Conservation (phyloP, 1,140 invertebrate species). For the Platyura marginata region DNA sequence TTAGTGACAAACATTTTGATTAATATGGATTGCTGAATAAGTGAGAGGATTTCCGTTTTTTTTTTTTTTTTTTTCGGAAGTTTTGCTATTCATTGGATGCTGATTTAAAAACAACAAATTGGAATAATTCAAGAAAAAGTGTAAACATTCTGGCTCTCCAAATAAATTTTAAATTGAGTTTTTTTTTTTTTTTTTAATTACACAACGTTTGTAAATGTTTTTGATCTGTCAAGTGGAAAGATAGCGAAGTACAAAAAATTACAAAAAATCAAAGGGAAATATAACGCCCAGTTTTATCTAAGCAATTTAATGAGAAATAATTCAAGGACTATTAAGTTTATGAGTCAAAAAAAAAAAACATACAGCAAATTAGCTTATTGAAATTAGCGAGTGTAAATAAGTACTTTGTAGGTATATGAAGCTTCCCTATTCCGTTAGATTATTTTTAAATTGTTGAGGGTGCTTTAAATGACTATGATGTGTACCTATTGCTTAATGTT, state of each 20-base stretch:
- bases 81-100: background rate
- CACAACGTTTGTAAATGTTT: too few species aligned
- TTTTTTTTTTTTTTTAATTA: background rate
- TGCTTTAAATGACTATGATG: too few species aligned
- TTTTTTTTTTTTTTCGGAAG: background rate
- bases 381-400: too few species aligned
- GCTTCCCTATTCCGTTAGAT: too few species aligned
- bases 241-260: background rate
- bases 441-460: too few species aligned
- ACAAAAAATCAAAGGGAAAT: background rate
- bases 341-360: background rate
- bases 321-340: background rate
- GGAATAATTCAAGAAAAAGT: background rate
- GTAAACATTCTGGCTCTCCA: background rate
- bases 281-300: background rate
- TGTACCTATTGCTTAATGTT: too few species aligned
- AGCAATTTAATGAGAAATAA: background rate
- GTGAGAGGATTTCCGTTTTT: background rate
- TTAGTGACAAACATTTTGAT: conserved; percentile 2
- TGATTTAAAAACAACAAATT: background rate
- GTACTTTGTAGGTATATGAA: too few species aligned
- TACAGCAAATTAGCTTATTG: too few species aligned
- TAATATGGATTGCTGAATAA: conserved; percentile 1
- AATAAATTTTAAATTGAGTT: background rate
- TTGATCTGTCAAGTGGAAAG: background rate